Base-by-base conservation (phyloP, 2,888 invertebrate species). In the Yponomeuta malinellus region DNA sequence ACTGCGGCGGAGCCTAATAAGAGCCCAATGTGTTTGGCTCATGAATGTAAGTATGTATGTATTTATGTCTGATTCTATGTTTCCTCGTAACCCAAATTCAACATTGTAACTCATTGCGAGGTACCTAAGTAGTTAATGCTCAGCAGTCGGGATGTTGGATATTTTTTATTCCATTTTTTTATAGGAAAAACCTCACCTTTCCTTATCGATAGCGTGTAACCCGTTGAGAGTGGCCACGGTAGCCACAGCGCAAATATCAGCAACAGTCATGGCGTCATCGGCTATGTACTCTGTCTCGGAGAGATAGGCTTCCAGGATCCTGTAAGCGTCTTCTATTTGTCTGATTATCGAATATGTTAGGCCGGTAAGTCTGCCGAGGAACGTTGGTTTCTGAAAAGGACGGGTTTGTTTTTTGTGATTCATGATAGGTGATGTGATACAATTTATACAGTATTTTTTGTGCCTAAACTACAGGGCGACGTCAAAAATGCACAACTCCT, bases 241-340 rank as follows among this genome's bases (percentile, higher is more conserved):
- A 0, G 87, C 79, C 1, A 86, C 75, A 8, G 86, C 80, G 71
- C 89, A 85, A 2, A 89, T 73, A 71, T 91, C 90, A 0, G 90
- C 91, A 3, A 90, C 72, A 0, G 90, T 90, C 67, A 88, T 77
- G 0, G 75, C 77, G 66, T 86, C 79, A 64, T 81, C 86, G 0
- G 90, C 90, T 69, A 91, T 74, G 71, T 82, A 90, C 33, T 75
- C 70, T 0, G 80, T 81, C 23, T 86, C 77, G 0, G 81, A 76
- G 52, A 91, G 78, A 75, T 90, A 90, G 0, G 78, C 80, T 74
- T 91, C 89, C 0, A 90, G 78, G 71, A 82, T 86, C 15, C 77
- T 77, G 72, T 90, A 90, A 0, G 83, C 87, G 23, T 82, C 80
- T 2, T 78, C 79, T 63, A 79, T 74, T 76, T 86, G 64, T 76